phyloP scores from a whole-genome alignment of 2,888 invertebrate species.

The Tanytarsus gracilentus region DNA sequence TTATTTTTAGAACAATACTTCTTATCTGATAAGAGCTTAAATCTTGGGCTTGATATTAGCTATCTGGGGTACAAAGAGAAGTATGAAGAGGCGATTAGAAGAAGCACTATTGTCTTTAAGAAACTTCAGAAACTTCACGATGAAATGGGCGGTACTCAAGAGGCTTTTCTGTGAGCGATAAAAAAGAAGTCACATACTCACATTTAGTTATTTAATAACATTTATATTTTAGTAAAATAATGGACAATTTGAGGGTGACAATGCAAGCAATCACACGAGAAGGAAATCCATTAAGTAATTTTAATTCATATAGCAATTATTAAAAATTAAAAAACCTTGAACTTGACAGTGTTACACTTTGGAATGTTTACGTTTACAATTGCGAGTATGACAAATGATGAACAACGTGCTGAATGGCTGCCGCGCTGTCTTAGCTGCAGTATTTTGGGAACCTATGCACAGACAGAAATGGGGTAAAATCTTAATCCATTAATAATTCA shows the following conservation, averaged over 20 bases:
- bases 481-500: too few species aligned
- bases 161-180: background rate
- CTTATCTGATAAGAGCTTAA: background rate
- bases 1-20: background rate
- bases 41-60: background rate
- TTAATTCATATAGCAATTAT: background rate
- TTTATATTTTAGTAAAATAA: background rate
- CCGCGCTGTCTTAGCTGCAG: conserved; percentile 63
- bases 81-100: background rate
- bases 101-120: background rate
- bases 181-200: background rate
- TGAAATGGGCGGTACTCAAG: background rate
- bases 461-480: conserved; percentile 85
- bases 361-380: conserved; percentile 81
- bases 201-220: background rate
- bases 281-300: conserved; percentile 42
- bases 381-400: conserved; percentile 69
- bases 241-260: background rate
- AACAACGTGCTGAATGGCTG: conserved; percentile 77
- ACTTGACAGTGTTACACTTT: conserved; percentile 55
- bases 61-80: background rate
- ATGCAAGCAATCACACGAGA: conserved; percentile 30
- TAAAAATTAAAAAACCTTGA: background rate
- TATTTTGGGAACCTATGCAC: conserved; percentile 78
- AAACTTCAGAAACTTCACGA: background rate